Percentiles rank a stretch among this genome's conserved stretches.
phyloP scores from a whole-genome alignment of 92 coral and sea anemone genomes.

The Phymanthus crucifer region DNA sequence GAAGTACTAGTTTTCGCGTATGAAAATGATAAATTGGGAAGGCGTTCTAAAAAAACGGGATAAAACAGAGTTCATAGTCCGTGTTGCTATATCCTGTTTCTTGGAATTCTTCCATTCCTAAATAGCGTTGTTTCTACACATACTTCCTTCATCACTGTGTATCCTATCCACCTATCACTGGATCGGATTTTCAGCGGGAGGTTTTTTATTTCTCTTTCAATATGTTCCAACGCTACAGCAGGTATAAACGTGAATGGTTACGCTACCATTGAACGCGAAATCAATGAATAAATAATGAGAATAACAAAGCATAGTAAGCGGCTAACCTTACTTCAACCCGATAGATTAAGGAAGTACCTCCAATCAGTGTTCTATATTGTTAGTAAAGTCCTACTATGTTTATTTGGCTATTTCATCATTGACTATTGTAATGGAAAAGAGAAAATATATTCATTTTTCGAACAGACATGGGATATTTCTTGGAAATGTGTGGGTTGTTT shows the following conservation, averaged over 20 bases:
- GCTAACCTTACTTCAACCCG: neutral
- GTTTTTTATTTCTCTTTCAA: neutral
- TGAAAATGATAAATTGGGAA: neutral
- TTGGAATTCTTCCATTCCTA: neutral
- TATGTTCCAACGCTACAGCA: neutral
- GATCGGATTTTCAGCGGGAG: neutral
- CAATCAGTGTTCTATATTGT: no score
- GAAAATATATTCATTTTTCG: no score
- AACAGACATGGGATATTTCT: no score
- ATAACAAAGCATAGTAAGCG: neutral
- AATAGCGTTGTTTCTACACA: neutral
- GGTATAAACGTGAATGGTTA: neutral
- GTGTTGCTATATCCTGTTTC: neutral
- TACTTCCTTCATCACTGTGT: neutral
- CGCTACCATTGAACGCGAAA: constrained; percentile 5
- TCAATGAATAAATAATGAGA: neutral
- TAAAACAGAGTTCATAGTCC: neutral
- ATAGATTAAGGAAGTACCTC: neutral
- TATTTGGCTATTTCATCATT: no score
- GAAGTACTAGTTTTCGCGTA: neutral
- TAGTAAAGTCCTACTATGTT: no score
- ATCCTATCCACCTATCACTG: neutral
- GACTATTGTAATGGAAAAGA: no score
- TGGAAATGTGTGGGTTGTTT: neutral
- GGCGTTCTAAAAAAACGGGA: neutral